phyloP scores from a whole-genome alignment of 2,797 vertebrate species.

The Champsocephalus gunnari region DNA sequence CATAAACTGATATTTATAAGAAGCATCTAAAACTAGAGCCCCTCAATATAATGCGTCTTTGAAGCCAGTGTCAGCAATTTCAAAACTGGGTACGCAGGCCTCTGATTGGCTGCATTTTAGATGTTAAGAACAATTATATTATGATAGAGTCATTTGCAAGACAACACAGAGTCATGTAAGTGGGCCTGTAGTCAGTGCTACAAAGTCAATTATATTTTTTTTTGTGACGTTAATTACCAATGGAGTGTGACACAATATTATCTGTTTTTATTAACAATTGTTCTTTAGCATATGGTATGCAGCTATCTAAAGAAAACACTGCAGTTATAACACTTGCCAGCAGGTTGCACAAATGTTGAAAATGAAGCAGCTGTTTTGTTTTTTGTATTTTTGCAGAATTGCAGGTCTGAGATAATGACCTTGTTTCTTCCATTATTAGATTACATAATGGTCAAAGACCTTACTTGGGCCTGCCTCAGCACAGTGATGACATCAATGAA shows the following conservation, averaged over 20 bases:
- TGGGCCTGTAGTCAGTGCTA: too few relatives aligned
- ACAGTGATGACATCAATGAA: conserved; percentile 50
- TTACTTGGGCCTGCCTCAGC: conserved; percentile 4
- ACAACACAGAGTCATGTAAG: too few relatives aligned
- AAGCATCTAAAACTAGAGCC: neutral
- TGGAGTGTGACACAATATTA: too few relatives aligned
- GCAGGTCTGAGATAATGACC: neutral
- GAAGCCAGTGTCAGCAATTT: neutral
- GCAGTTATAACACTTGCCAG: neutral
- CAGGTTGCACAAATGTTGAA: neutral
- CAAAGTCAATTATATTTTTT: too few relatives aligned
- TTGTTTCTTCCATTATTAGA: conserved; percentile 5
- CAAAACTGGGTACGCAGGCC: neutral
- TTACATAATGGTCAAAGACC: neutral
- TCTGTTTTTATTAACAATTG: neutral
- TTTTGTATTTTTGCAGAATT: neutral
- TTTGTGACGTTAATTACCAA: too few relatives aligned
- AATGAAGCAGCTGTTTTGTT: neutral
- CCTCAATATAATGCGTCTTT: neutral
- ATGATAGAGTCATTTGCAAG: too few relatives aligned
- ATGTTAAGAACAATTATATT: neutral
- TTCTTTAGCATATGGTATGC: neutral
- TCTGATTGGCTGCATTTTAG: neutral
- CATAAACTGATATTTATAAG: neutral
- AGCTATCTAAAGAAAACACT: neutral